phyloP scores from a whole-genome alignment of 2,797 vertebrate species.

The Lophius americanus region DNA sequence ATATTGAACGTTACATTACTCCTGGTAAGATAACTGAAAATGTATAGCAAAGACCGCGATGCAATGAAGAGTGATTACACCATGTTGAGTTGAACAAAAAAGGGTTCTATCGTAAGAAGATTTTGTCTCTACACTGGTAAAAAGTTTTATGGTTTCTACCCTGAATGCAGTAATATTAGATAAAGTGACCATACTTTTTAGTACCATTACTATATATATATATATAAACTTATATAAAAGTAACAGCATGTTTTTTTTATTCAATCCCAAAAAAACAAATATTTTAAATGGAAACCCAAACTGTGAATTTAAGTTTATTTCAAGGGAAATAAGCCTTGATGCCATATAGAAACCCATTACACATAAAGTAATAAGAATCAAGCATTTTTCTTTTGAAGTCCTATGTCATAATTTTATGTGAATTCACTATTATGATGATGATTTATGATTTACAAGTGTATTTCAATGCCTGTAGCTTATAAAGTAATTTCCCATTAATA shows the following conservation, averaged over 20 bases:
- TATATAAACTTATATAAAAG: background rate
- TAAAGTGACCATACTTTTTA: background rate
- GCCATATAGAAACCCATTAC: background rate
- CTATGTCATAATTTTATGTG: background rate
- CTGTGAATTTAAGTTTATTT: background rate
- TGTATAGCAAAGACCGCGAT: background rate
- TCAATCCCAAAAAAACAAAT: background rate
- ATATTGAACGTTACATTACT: slow-evolving; percentile 1
- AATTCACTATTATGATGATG: background rate
- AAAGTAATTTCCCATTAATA: background rate
- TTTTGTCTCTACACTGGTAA: background rate
- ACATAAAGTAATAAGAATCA: background rate
- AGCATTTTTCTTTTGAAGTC: background rate
- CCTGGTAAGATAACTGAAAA: background rate
- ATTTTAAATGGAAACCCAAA: background rate
- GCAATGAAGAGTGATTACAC: background rate
- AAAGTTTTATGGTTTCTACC: background rate
- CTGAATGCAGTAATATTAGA: background rate
- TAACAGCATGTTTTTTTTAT: background rate
- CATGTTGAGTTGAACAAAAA: no score
- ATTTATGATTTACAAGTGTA: background rate
- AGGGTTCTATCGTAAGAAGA: background rate
- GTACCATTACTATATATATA: slow-evolving; percentile 20
- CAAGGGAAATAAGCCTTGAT: background rate
- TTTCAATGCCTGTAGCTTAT: background rate